A percentile compares a stretch with the other conserved stretches of the same genome.
phyloP scores from a whole-genome alignment of 1,140 invertebrate species.

The Cyrtorhinus lividipennis region DNA sequence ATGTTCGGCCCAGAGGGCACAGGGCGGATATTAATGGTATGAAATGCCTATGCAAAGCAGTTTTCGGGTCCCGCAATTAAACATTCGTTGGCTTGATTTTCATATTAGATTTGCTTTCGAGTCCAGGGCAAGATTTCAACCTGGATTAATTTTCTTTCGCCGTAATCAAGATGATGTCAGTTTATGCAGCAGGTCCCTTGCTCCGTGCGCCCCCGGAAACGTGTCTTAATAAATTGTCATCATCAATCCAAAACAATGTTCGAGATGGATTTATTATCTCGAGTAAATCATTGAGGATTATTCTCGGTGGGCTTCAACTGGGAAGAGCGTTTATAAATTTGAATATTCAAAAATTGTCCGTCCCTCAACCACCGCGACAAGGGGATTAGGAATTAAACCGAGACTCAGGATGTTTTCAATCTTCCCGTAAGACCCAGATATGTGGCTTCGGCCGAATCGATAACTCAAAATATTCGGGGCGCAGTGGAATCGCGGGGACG shows the following conservation, averaged over 20 bases:
- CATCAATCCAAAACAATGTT: not conserved
- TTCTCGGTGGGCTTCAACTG: not conserved
- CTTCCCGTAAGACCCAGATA: not conserved
- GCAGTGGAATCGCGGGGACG: no score
- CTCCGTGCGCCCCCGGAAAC: not conserved
- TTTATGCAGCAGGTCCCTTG: not conserved
- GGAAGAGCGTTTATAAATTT: not conserved
- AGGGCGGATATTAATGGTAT: conserved; percentile 10
- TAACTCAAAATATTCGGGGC: no score
- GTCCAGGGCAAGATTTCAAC: not conserved
- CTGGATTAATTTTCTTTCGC: conserved; percentile 5
- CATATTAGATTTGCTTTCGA: conserved; percentile 10
- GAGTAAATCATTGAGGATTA: not conserved
- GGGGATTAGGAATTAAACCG: not conserved
- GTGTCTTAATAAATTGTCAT: not conserved
- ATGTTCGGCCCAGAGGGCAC: not conserved
- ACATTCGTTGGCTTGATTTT: conserved; percentile 1
- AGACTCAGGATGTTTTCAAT: not conserved
- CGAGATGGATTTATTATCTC: not conserved
- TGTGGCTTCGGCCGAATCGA: not conserved
- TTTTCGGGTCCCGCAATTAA: not conserved
- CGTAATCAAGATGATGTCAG: not conserved
- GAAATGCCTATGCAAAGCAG: conserved; percentile 14
- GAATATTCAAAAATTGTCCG: not conserved
- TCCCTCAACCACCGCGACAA: not conserved